Percentiles rank a stretch among this genome's conserved stretches.
Evolutionary conservation across 2,113 vertebrate genomes (phyloP).

Genomic region (Neofelis nebulosa): DNA sequence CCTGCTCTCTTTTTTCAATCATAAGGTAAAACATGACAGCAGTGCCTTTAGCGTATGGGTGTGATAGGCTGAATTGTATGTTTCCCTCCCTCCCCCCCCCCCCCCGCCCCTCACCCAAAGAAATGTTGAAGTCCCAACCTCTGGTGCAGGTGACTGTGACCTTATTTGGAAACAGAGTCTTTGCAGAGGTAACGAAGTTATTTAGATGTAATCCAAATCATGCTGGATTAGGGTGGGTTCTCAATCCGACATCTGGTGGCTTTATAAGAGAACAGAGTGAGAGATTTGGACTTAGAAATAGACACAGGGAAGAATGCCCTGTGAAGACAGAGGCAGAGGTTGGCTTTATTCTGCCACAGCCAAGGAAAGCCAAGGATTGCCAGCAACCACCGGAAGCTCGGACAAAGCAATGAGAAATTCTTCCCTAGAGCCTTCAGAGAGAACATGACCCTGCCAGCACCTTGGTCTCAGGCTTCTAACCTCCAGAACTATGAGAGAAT

Average conservation of each 20-base stretch:
- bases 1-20: neutral
- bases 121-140: neutral
- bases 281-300: neutral
- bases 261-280: neutral
- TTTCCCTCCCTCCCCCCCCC: neutral
- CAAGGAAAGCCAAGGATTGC: neutral
- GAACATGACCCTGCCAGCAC: accelerated
- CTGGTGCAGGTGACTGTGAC: neutral
- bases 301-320: neutral
- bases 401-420: neutral
- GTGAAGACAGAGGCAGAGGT: neutral
- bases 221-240: neutral
- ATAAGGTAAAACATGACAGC: neutral
- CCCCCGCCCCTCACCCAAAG: neutral
- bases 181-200: neutral
- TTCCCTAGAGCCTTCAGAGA: neutral
- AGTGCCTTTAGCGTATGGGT: neutral
- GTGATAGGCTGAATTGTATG: neutral
- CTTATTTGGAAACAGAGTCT: neutral
- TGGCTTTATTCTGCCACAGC: neutral
- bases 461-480: neutral
- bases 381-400: neutral
- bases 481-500: neutral
- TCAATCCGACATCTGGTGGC: neutral
- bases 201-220: neutral